Evolutionary conservation across 2,797 vertebrate genomes (phyloP).

Genomic region (Tolypeutes matacus): DNA sequence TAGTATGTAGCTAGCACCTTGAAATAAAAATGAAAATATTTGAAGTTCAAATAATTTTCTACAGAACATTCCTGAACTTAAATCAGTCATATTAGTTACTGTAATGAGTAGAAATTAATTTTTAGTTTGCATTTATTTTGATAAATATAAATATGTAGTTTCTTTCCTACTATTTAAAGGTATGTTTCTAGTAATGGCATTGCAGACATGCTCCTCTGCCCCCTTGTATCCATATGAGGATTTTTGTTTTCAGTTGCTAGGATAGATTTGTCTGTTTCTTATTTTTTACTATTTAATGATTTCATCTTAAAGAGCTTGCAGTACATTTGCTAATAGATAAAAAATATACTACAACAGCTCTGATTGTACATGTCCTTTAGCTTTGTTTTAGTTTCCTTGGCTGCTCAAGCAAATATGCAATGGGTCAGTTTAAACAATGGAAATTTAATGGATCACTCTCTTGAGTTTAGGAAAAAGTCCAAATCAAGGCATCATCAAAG

Average conservation of each 20-base stretch:
- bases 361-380: background rate
- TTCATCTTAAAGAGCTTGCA: background rate
- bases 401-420: too few relatives aligned
- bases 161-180: background rate
- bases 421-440: too few relatives aligned
- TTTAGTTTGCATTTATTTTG: background rate
- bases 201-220: background rate
- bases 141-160: background rate
- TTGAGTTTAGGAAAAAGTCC: too few relatives aligned
- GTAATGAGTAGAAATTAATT: background rate
- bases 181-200: background rate
- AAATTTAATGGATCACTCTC: too few relatives aligned
- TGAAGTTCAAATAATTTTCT: background rate
- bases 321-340: background rate
- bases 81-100: background rate
- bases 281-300: background rate
- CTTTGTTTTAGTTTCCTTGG: background rate
- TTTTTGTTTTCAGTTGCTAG: background rate
- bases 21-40: conserved; percentile 10
- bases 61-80: background rate
- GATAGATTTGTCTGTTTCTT: background rate
- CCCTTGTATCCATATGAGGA: background rate
- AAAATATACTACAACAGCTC: background rate
- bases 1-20: background rate
- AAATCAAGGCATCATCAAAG: too few relatives aligned